phyloP scores from a whole-genome alignment of 1,140 invertebrate genomes.

The Ooceraea biroi region DNA sequence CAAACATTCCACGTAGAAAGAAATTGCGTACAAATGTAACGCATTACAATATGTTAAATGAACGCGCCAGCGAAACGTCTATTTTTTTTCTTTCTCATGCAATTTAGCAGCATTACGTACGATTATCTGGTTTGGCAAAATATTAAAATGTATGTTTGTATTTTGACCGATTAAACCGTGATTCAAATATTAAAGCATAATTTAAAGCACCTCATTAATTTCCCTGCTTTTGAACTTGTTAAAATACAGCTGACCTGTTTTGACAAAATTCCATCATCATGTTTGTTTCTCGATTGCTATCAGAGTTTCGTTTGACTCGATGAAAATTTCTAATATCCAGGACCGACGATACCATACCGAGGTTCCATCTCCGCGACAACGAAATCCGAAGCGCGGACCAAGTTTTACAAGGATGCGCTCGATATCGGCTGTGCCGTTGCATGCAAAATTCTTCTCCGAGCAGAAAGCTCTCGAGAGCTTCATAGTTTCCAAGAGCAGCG shows the following conservation, averaged over 20 bases:
- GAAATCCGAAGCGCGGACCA: constrained; percentile 24
- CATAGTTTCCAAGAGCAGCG: constrained; percentile 63
- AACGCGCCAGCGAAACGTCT: not conserved
- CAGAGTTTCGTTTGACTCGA: constrained; percentile 6
- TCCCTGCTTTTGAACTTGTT: not conserved
- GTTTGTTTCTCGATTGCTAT: not conserved
- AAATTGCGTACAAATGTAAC: constrained; percentile 46
- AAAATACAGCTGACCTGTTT: no score
- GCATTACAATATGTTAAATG: constrained; percentile 7
- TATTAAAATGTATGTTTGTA: not conserved
- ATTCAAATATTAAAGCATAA: not conserved
- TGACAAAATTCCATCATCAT: not conserved
- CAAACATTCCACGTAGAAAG: constrained; percentile 30
- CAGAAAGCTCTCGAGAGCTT: constrained; percentile 63
- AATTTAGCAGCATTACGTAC: not conserved
- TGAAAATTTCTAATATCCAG: constrained; percentile 56
- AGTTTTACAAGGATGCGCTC: constrained; percentile 44
- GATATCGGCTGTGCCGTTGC: constrained; percentile 42
- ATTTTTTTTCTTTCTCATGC: not conserved
- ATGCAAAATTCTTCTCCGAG: constrained; percentile 58
- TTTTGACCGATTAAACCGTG: not conserved
- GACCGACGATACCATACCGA: not conserved
- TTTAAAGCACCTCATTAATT: not conserved
- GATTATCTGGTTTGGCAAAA: constrained; percentile 4
- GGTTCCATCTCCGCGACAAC: constrained; percentile 2